Conservation (phyloP, 1,140 invertebrate species). For the Pseudomyrmex pallidus region DNA sequence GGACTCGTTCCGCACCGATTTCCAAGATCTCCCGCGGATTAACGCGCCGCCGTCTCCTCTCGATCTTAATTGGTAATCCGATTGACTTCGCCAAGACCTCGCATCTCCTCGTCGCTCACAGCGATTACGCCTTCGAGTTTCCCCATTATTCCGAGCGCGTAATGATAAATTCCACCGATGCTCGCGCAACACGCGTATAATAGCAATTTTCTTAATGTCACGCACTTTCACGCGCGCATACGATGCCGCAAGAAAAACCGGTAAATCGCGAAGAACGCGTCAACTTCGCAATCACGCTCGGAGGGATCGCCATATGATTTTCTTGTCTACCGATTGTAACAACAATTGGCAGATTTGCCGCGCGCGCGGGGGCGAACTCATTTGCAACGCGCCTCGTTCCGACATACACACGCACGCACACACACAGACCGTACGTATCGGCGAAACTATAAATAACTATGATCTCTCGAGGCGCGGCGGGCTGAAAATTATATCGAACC, state of each 20-base stretch:
- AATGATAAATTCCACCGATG: background rate
- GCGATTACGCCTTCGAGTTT: background rate
- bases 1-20: constrained; percentile 21
- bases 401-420: background rate
- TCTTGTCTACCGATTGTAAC: background rate
- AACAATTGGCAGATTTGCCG: background rate
- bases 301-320: constrained; percentile 6
- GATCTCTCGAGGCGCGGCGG: constrained; percentile 64
- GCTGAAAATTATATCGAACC: constrained; percentile 63
- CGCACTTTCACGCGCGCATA: background rate
- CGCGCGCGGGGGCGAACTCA: background rate
- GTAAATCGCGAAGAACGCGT: background rate
- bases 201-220: constrained; percentile 28
- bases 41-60: constrained; percentile 8
- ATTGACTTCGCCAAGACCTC: constrained; percentile 11
- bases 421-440: background rate
- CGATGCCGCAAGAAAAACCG: constrained; percentile 9
- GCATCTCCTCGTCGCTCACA: background rate
- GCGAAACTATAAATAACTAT: constrained; percentile 59
- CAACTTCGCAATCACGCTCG: background rate
- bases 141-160: constrained; percentile 3
- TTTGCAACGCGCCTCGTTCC: constrained; percentile 10
- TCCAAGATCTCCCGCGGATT: constrained; percentile 8
- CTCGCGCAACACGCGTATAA: constrained; percentile 19
- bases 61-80: constrained; percentile 60